Evolutionary conservation across 2,888 invertebrate species (phyloP).

Genomic region (Microctonus brassicae): DNA sequence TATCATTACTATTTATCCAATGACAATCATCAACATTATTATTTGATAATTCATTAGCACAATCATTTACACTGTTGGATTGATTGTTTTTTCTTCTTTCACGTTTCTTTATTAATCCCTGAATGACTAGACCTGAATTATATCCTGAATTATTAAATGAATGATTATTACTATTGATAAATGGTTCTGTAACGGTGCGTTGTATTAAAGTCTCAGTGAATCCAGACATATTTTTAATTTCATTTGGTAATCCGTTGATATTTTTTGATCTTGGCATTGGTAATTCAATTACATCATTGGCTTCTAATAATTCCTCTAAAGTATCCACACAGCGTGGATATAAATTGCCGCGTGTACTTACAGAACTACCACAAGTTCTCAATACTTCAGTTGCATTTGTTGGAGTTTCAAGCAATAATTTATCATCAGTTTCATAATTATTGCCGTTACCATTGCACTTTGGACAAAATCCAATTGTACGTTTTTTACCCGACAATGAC

Average conservation of each 20-base stretch:
- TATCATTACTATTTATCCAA: constrained; percentile 38
- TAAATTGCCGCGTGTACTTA: constrained; percentile 48
- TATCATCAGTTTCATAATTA: constrained; percentile 52
- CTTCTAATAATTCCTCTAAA: constrained; percentile 63
- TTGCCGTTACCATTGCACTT: constrained; percentile 56
- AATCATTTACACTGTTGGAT: constrained; percentile 21
- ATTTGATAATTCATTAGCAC: too few species aligned
- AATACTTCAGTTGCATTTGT: constrained; percentile 83
- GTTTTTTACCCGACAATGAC: constrained; percentile 46
- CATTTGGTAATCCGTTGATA: constrained; percentile 30
- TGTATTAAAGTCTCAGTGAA: constrained; percentile 60
- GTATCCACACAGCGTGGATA: constrained; percentile 55
- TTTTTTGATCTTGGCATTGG: constrained; percentile 72
- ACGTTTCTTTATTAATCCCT: constrained; percentile 70
- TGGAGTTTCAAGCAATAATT: constrained; percentile 76
- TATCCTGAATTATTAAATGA: constrained; percentile 51
- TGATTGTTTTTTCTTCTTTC: constrained; percentile 48
- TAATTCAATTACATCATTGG: constrained; percentile 72
- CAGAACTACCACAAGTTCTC: constrained; percentile 56
- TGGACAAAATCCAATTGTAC: constrained; percentile 52
- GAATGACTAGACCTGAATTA: constrained; percentile 76
- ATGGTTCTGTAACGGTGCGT: constrained; percentile 40
- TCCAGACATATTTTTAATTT: constrained; percentile 52
- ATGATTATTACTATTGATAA: constrained; percentile 29
- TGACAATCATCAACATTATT: constrained; percentile 11